phyloP scores from a whole-genome alignment of 1,140 invertebrate genomes.

The Neuroterus valhalla region DNA sequence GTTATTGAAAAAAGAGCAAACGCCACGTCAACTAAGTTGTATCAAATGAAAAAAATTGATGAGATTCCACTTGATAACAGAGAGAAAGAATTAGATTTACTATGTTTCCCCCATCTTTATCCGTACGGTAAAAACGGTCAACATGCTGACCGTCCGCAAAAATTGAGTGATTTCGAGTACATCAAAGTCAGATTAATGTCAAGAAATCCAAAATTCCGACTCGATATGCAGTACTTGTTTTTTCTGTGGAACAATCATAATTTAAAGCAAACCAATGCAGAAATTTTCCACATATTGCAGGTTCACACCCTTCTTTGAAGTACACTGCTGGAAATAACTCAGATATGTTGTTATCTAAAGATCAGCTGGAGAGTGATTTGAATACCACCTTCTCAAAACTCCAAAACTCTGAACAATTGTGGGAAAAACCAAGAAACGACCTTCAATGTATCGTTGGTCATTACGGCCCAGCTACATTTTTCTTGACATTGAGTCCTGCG shows the following conservation, averaged over 20 bases:
- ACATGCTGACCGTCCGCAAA: slow-evolving; percentile 39
- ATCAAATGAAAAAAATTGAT: slow-evolving; percentile 60
- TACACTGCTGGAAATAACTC: slow-evolving; percentile 54
- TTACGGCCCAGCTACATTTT: no score
- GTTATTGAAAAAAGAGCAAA: slow-evolving; percentile 57
- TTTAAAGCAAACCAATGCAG: slow-evolving; percentile 53
- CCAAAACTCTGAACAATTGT: slow-evolving; percentile 57
- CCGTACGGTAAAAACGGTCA: slow-evolving; percentile 56
- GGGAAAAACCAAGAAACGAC: slow-evolving; percentile 51
- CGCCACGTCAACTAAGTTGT: slow-evolving; percentile 49
- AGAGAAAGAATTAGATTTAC: slow-evolving; percentile 51
- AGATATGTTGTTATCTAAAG: slow-evolving; percentile 47
- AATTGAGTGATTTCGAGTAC: slow-evolving; percentile 53
- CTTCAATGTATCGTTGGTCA: slow-evolving; percentile 59
- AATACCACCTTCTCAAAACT: slow-evolving; percentile 54
- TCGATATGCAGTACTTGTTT: slow-evolving; percentile 61
- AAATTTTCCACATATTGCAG: slow-evolving; percentile 62
- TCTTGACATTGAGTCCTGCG: no score
- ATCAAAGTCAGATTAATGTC: slow-evolving; percentile 55
- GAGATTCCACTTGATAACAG: slow-evolving; percentile 51
- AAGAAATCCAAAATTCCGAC: slow-evolving; percentile 52
- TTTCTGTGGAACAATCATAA: slow-evolving; percentile 57
- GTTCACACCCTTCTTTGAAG: no score
- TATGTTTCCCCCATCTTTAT: slow-evolving; percentile 61
- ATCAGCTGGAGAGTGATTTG: slow-evolving; percentile 51